A percentile compares a stretch with the other conserved stretches of the same genome.
phyloP scores from a whole-genome alignment of 2,113 vertebrate genomes.

The Neogale vison region DNA sequence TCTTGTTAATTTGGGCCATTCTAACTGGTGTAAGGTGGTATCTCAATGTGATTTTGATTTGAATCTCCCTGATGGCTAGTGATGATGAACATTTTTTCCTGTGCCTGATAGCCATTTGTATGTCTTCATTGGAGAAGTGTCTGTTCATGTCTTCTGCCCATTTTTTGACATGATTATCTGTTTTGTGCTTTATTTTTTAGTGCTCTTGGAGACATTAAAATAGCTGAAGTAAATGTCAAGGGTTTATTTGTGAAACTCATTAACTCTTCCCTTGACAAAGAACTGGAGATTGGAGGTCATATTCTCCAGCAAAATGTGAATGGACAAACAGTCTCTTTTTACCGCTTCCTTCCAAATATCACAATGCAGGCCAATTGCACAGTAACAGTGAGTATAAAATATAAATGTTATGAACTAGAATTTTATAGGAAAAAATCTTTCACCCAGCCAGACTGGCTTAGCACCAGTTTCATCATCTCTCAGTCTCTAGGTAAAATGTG shows the following conservation, averaged over 20 bases:
- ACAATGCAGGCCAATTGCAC: slow-evolving; percentile 66
- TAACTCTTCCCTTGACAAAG: slow-evolving; percentile 77
- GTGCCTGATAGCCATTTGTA: no score
- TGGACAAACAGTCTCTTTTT: slow-evolving; percentile 64
- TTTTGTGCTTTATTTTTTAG: slow-evolving; percentile 62
- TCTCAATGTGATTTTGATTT: no score
- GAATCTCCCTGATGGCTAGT: no score
- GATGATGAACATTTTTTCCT: no score
- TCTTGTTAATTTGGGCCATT: no score
- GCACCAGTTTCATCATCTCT: neutral
- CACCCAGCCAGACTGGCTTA: neutral
- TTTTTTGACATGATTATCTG: no score
- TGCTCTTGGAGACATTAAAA: slow-evolving; percentile 77
- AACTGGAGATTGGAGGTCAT: slow-evolving; percentile 73
- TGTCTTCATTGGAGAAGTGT: no score
- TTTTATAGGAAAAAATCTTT: neutral
- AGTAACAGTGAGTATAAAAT: slow-evolving; percentile 71
- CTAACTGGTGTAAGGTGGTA: no score
- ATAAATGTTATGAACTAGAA: neutral
- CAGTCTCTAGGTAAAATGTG: neutral
- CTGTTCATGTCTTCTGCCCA: no score
- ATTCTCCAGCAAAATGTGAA: slow-evolving; percentile 79
- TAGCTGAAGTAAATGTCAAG: slow-evolving; percentile 70
- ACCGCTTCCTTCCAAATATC: slow-evolving; percentile 64
- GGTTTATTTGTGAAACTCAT: slow-evolving; percentile 77